Conservation (phyloP, 2,113 vertebrate species). For the Chaenocephalus aceratus region DNA sequence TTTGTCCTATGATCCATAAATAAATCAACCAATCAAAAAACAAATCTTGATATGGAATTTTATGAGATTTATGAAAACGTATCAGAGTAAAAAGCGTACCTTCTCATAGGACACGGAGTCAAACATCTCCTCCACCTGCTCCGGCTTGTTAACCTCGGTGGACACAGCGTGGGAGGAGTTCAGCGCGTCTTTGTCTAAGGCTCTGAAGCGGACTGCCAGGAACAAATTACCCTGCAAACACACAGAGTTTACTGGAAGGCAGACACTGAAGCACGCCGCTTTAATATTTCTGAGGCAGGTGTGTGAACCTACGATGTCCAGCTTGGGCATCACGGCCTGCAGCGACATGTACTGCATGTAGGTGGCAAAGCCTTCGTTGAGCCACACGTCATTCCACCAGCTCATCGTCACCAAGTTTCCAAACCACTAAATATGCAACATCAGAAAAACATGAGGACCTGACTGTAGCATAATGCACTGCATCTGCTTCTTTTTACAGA, state of each 20-base stretch:
- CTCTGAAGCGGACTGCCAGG: constrained; percentile 88
- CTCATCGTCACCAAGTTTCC: constrained; percentile 97
- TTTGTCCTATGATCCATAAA: no score
- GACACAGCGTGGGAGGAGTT: constrained; percentile 93
- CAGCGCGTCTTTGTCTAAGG: constrained; percentile 90
- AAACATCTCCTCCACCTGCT: constrained; percentile 97
- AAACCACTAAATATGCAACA: constrained; percentile 89
- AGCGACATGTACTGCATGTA: constrained; percentile 94
- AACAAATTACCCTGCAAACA: constrained; percentile 90
- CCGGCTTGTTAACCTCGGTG: constrained; percentile 86
- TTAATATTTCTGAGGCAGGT: background rate
- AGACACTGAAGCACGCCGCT: background rate
- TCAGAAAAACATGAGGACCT: constrained; percentile 11
- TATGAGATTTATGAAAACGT: background rate
- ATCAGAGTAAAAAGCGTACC: constrained; percentile 77
- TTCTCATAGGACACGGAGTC: constrained; percentile 95
- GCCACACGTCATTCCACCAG: constrained; percentile 98
- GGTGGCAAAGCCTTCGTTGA: constrained; percentile 98
- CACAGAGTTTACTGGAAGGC: background rate
- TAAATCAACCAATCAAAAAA: no score
- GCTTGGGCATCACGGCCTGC: constrained; percentile 83
- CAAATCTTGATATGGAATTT: background rate
- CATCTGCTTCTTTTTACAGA: background rate
- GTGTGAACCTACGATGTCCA: constrained; percentile 87
- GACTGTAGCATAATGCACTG: background rate